Evolutionary conservation across 35 echinoderm and acorn worm species (phyloP), one percentile per base, ranked within the genome.

Genomic region (Holothuria glaberrima): DNA sequence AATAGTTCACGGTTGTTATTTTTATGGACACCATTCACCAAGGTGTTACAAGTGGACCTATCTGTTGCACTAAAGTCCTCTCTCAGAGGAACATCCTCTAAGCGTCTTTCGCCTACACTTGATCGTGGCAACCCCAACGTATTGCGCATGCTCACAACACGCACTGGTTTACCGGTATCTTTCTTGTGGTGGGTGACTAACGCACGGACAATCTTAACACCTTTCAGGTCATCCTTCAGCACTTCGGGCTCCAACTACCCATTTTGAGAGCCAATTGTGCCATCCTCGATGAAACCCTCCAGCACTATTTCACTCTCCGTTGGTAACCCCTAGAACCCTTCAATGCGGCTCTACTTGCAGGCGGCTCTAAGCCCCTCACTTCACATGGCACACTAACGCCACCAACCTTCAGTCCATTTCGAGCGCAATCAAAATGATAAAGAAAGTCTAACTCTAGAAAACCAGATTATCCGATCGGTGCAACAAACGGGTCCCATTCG

Each of bases 111-210:
- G 0, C 6, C 54, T 4, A 50, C 65, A 21, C 86, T 73, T 28
- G 83, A 28, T 9, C 22, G 34, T 3, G 89, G 35, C 21, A 58
- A 20, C 19, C 89, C 41, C 20, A 63, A 28, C 58, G 83, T 76
- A 30, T 29, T 59, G 21, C 76, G 48, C 30, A 66, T 59, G 59
- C 89, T 93, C 92, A 89, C 84, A 33, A 89, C 17, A 46, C 92
- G 30, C 4, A 89, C 28, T 26, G 92, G 92, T 6, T 89, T 82
- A 32, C 72, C 48, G 9, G 73, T 71, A 48, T 89, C 86, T 72
- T 44, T 83, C 28, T 52, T 59, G 1, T 58, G 26, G 17, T 27
- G 24, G 29, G 80, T 65, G 57, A 89, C 48, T 33, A 93, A 27
- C 7, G 17, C 64, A 5, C 61, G 77, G 20, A 45, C 92, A 34